Evolutionary conservation across 2,888 invertebrate genomes (phyloP), one percentile per base, ranked within the genome.

Genomic region (Athalia cordata): DNA sequence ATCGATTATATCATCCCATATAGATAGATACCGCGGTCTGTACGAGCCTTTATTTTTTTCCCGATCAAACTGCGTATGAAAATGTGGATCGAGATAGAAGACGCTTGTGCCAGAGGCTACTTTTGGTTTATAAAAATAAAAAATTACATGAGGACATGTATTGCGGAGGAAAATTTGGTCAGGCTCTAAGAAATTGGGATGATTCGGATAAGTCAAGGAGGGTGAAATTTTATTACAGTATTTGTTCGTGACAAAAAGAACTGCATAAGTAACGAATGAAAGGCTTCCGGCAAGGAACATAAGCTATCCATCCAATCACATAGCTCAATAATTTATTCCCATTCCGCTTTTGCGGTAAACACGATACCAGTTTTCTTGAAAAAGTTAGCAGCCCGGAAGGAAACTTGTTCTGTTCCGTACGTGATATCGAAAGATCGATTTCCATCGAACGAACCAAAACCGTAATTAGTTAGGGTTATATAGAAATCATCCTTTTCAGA

Each of bases 261-360:
- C 11, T n/a, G 55, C 7, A 65, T n/a, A 4, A 13, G 47, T n/a
- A 47, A 45, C 13, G 65, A 65, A 47, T 49, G 45, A 65, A 4
- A 13, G 47, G 13, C 11, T 65, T 8, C 65, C 13, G n/a, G 65
- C 45, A 47, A 11, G 6, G n/a, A n/a, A 67, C 15, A 67, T 3
- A 50, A 50, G 8, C 15, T 50, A 50, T 49, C 13, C 8, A 64
- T 50, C 13, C 13, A 64, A n/a, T 45, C 47, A 64, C 64, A 47
- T 64, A 64, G n/a, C 64, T 45, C 47, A 64, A 64, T 64, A 64
- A 64, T 64, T 64, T 64, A 64, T 64, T 43, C 64, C 64, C 64
- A 64, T 64, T 64, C 64, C 47, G 64, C 47, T 43, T 47, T 45
- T 52, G 52, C 43, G 64, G 47, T 45, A n/a, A 43, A 64, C 45